Base-by-base conservation (phyloP, 2,888 invertebrate genomes). In the Diarsia mendica region DNA sequence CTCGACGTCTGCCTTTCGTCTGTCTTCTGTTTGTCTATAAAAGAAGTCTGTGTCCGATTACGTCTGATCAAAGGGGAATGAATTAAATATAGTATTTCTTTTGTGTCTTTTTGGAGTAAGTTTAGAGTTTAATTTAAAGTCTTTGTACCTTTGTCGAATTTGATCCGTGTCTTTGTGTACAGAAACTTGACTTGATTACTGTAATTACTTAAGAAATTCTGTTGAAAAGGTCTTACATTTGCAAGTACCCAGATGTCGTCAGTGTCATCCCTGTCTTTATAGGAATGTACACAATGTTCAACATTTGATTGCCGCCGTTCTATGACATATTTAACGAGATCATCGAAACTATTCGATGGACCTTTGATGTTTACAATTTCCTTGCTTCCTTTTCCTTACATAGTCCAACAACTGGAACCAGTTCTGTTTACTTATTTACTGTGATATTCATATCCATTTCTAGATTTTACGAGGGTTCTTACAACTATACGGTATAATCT, bases 311-410 rank as follows among this genome's bases (percentile, higher is more conserved):
- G 55, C 63, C 44, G 33, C n/a, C 46, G 13, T 75, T 58, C 66
- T 60, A 39, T 63, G 72, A 51, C 69, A 51, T 71, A 75, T 76
- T 73, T 80, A 85, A 69, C n/a, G 68, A 77, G 69, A 67, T 67
- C 65, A 79, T 79, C 63, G 53, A 60, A 65, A 44, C 69, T 61
- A 69, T 69, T 65, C 67, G 23, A 70, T 73, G 55, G 33, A 44
- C 1, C 51, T 75, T 73, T 69, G 58, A 80, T 80, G 77, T 86
- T 60, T 61, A 75, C 75, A 48, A 76, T 75, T 85, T 83, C 79
- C 64, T 76, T 15, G 67, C 78, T 80, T 74, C 85, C 79, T 72
- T 86, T 80, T 74, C 85, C 79, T 72, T 86, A 87, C 80, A 60
- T 72, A 75, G 84, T 51, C 46, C 20, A 44, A 70, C 67, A 60